Evolutionary conservation across 2,888 invertebrate species (phyloP), one percentile per base, ranked within the genome.

Genomic region (Coenonympha glycerion): DNA sequence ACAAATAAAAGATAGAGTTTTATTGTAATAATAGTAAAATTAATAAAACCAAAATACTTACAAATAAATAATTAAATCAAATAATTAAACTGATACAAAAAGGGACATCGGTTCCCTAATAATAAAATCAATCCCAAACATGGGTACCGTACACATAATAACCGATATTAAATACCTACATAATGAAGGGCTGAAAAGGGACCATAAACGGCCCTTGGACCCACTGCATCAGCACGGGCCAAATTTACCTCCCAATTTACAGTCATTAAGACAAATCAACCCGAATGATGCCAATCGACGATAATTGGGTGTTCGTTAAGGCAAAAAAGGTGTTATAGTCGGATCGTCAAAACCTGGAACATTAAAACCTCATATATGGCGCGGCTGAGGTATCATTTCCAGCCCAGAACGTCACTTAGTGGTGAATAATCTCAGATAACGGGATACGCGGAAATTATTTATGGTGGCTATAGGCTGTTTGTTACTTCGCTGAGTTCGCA

Each of bases 191-290:
- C 28, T 22, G 42, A 47, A 52, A 68, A 61, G 47, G 30, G 19
- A 6, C 19, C 8, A 18, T 19, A 30, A 41, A 19, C 18, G 41
- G 44, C 31, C 44, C 11, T 30, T 28, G 19, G 22, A 53, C 47
- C 30, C 50, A 57, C 55, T 56, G 55, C 69, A 69, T 69, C 69
- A n/a, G 75, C 79, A 73, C 75, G 76, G 71, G 68, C 65, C 64
- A 65, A 40, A 56, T 76, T 79, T 73, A 71, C 68, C 59, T 68
- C 66, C 69, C 75, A 79, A 86, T 86, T 84, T 82, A 71, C 66
- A 69, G 68, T 75, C 83, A 85, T 86, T 84, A 84, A 68, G 70
- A 73, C 73, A 76, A 84, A 82, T 82, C 79, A 78, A 73, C 66
- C 63, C 60, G 64, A 76, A 73, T 66, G 77, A 76, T 66, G 74